Percentiles rank a stretch among this genome's conserved stretches.
Evolutionary conservation across 2,888 invertebrate genomes (phyloP).

Genomic region (Drosophila antonietae): DNA sequence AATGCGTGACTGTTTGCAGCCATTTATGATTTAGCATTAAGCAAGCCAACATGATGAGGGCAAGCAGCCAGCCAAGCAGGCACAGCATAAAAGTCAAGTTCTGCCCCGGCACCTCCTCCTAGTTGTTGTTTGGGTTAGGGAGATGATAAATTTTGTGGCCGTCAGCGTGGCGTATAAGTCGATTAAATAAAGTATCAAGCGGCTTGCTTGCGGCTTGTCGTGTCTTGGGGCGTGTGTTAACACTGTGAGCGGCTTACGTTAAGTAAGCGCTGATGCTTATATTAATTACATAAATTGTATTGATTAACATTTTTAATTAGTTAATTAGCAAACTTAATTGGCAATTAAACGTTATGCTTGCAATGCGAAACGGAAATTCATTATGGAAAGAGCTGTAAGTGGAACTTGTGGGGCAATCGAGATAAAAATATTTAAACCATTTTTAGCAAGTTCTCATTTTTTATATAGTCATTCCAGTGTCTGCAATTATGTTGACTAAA

Average conservation of each 20-base stretch:
- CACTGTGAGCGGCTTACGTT: constrained; percentile 21
- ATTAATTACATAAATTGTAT: constrained; percentile 58
- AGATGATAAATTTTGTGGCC: constrained; percentile 25
- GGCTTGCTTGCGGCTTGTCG: not conserved
- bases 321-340: constrained; percentile 24
- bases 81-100: constrained; percentile 1
- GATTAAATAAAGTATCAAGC: constrained; percentile 51
- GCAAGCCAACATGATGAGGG: not conserved
- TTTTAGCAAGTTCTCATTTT: too few species aligned
- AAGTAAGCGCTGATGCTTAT: constrained; percentile 10
- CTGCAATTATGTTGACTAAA: too few species aligned
- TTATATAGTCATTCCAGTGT: too few species aligned
- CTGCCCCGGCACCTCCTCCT: not conserved
- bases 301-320: constrained; percentile 57
- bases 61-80: not conserved
- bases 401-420: not conserved
- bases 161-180: constrained; percentile 40
- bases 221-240: not conserved
- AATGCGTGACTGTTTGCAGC: constrained; percentile 76
- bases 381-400: not conserved
- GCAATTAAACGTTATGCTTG: constrained; percentile 1
- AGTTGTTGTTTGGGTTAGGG: too few species aligned
- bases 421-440: too few species aligned
- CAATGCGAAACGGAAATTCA: not conserved
- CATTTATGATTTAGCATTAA: constrained; percentile 60